Evolutionary conservation across 2,113 vertebrate species (phyloP), one percentile per base, ranked within the genome.

Genomic region (Laterallus jamaicensis): DNA sequence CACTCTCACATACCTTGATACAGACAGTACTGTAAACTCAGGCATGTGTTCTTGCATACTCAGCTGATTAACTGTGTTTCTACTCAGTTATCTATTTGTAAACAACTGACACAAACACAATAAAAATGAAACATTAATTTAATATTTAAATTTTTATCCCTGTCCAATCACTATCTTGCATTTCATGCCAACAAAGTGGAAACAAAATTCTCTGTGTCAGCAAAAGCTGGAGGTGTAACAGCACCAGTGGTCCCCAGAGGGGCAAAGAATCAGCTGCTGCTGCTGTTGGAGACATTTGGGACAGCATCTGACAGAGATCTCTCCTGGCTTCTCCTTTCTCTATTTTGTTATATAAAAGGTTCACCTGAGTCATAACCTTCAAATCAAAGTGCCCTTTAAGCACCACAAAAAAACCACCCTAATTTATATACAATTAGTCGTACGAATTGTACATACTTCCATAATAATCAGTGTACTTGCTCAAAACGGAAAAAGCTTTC

Each of bases 401-500:
- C 24, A 77, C 4, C 9, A 66, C 26, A 59, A 32, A 63, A 32
- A 12, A 1, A 14, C 4, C 29, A 32, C 29, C 47, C 2, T 32
- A 67, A 35, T 0, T 0, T 18, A 58, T 8, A 44, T 26, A 11
- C 3, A n/a, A 40, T 32, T 52, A 25, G 5, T 64, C 16, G 10
- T 82, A n/a, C 16, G 40, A 10, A 12, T 39, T 26, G 4, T 32
- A 31, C 21, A 6, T 35, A 31, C 9, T 78, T 86, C 40, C 29
- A 15, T 10, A 8, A 8, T 39, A 21, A 50, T 59, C 42, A 16
- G 9, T 50, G 7, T 17, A 26, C 62, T 73, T 63, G 12, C 9
- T 58, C 12, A 55, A 50, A 88, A 91, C 11, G n/a, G 8, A 9
- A 75, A 93, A 87, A 82, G 6, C 6, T 74, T 58, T 75, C 10